A percentile compares a stretch with the other conserved stretches of the same genome.
These are phyloP conservation scores for Abscondita cerata DNA, from an alignment of 2,888 invertebrate species.

Conservation along the genomic window DNA sequence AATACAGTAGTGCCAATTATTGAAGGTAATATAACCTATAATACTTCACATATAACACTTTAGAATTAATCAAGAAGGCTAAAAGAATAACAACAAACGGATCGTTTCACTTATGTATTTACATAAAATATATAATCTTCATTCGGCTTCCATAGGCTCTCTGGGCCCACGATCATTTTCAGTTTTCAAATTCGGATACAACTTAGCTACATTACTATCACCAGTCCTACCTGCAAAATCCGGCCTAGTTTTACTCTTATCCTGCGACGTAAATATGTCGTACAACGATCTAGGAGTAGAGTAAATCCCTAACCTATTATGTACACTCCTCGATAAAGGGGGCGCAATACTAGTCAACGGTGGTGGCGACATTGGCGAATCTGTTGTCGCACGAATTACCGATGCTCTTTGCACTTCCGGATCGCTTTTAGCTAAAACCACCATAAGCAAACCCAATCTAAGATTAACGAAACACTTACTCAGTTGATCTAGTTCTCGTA, in stretches of 20 bases:
- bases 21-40: no score
- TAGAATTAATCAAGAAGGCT: no score
- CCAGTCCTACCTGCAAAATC: conserved; percentile 68
- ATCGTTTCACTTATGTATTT: no score
- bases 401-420: conserved; percentile 54
- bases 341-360: conserved; percentile 58
- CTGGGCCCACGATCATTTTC: conserved; percentile 59
- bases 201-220: conserved; percentile 68
- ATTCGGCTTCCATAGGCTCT: conserved; percentile 54
- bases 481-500: conserved; percentile 64
- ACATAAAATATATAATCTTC: not conserved
- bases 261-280: conserved; percentile 71
- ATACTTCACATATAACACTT: no score
- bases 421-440: conserved; percentile 21
- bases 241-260: conserved; percentile 58
- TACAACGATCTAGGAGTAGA: conserved; percentile 63
- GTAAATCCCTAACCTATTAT: conserved; percentile 48
- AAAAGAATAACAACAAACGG: no score
- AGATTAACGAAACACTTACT: conserved; percentile 52
- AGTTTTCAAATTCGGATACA: conserved; percentile 75
- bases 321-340: conserved; percentile 42
- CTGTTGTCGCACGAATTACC: conserved; percentile 78
- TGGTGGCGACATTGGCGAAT: conserved; percentile 86
- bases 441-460: no score
- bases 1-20: no score